Evolutionary conservation across 30 jellyfish, hydroid and myxozoan species (phyloP).

Genomic region (Sanderia malayensis): DNA sequence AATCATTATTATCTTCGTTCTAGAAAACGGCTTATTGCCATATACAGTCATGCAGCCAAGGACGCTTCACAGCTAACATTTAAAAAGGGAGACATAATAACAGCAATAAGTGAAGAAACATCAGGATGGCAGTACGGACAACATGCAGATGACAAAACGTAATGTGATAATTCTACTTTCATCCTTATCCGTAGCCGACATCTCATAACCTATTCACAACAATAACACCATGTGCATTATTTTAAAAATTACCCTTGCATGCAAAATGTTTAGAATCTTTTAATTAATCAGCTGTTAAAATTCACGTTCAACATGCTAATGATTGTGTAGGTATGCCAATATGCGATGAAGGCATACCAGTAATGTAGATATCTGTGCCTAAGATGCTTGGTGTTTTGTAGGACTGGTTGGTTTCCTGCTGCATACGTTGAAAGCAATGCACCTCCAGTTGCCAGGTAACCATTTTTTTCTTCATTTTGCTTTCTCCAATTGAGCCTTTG

Average conservation of each 20-base stretch:
- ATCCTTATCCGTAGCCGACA: too few species aligned
- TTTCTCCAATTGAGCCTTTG: not conserved
- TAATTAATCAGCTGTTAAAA: too few species aligned
- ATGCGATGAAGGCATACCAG: too few species aligned
- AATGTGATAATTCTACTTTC: too few species aligned
- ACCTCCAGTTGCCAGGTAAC: constrained; percentile 6
- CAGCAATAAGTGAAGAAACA: constrained; percentile 77
- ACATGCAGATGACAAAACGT: constrained; percentile 46
- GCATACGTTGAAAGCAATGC: constrained; percentile 72
- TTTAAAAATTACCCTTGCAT: too few species aligned
- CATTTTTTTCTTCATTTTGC: not conserved
- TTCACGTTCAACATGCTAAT: too few species aligned
- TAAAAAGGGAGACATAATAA: constrained; percentile 74
- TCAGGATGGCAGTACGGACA: constrained; percentile 99
- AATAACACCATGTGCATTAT: too few species aligned
- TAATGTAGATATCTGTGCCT: too few species aligned
- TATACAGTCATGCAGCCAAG: constrained; percentile 75
- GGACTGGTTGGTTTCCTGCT: constrained; percentile 98
- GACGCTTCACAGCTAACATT: constrained; percentile 88
- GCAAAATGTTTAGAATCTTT: too few species aligned
- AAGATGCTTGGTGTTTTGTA: not conserved
- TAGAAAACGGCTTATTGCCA: constrained; percentile 69
- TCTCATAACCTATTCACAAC: too few species aligned
- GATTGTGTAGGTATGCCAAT: too few species aligned
- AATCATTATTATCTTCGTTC: not conserved